Conservation (phyloP, 1,140 invertebrate species). For the Eumaeus atala region DNA sequence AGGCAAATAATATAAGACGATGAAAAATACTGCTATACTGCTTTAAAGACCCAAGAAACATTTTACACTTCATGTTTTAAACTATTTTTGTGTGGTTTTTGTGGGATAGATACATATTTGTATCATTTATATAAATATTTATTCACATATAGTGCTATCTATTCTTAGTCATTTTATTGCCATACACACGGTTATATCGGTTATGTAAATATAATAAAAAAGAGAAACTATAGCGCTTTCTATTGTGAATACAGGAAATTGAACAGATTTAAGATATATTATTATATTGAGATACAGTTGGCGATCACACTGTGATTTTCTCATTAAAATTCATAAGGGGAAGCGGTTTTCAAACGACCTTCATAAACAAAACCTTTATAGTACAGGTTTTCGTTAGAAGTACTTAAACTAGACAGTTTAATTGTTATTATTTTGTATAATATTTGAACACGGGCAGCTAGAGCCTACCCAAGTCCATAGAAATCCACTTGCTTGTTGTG, state of each 20-base stretch:
- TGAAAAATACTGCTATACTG: too few species aligned
- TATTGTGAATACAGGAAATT: conserved; percentile 8
- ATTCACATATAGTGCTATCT: neutral
- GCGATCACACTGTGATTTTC: conserved; percentile 13
- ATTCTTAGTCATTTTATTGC: conserved; percentile 9
- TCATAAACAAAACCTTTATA: conserved; percentile 26
- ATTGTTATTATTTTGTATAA: too few species aligned
- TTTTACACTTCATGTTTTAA: too few species aligned
- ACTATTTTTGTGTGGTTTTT: too few species aligned
- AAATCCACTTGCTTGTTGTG: too few species aligned
- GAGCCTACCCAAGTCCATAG: too few species aligned
- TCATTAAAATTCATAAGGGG: conserved; percentile 23
- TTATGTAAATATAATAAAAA: conserved; percentile 9
- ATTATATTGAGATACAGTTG: conserved; percentile 14
- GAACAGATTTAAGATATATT: neutral
- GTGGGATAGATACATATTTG: too few species aligned
- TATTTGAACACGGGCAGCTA: too few species aligned
- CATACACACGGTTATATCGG: neutral
- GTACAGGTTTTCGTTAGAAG: conserved; percentile 18
- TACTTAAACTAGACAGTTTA: conserved; percentile 6
- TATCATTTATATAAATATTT: too few species aligned
- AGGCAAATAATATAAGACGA: too few species aligned
- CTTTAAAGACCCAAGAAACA: too few species aligned
- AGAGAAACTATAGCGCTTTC: conserved; percentile 10
- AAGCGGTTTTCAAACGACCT: conserved; percentile 24